Conservation (phyloP, 2,797 vertebrate genomes). For the Macrochelys suwanniensis region DNA sequence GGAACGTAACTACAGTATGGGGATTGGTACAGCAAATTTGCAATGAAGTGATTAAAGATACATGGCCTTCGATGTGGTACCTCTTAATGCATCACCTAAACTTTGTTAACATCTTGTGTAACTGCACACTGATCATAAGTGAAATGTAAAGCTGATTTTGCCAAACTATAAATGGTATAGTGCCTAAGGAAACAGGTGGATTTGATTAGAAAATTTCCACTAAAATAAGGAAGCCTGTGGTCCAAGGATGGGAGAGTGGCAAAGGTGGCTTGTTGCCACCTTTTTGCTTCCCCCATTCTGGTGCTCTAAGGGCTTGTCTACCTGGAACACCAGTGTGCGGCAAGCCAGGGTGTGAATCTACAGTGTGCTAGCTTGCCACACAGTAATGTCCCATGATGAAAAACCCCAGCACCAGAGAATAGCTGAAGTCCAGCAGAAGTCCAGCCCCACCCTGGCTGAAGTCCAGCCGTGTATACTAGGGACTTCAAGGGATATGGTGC, state of each 20-base stretch:
- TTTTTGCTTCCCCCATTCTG: constrained; percentile 26
- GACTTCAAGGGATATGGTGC: constrained; percentile 19
- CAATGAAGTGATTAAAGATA: constrained; percentile 18
- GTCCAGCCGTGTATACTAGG: background rate
- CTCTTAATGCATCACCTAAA: constrained; percentile 54
- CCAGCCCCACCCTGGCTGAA: constrained; percentile 10
- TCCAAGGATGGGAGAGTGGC: constrained; percentile 22
- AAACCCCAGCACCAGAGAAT: constrained; percentile 37
- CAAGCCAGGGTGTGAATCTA: background rate
- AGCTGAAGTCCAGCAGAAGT: constrained; percentile 14
- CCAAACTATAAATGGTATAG: constrained; percentile 73
- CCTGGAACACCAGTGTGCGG: background rate
- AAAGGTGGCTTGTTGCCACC: background rate
- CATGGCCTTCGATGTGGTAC: background rate
- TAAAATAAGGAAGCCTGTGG: constrained; percentile 67
- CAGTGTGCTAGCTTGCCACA: background rate
- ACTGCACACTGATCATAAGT: constrained; percentile 51
- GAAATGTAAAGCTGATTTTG: constrained; percentile 77
- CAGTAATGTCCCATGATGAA: background rate
- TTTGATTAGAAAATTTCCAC: constrained; percentile 74
- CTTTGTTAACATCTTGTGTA: constrained; percentile 55
- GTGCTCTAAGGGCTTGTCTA: constrained; percentile 27
- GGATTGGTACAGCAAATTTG: background rate
- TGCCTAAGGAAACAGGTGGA: constrained; percentile 71
- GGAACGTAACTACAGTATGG: background rate